Evolutionary conservation across 2,797 vertebrate genomes (phyloP), one percentile per base, ranked within the genome.

Genomic region (Pipistrellus kuhlii): DNA sequence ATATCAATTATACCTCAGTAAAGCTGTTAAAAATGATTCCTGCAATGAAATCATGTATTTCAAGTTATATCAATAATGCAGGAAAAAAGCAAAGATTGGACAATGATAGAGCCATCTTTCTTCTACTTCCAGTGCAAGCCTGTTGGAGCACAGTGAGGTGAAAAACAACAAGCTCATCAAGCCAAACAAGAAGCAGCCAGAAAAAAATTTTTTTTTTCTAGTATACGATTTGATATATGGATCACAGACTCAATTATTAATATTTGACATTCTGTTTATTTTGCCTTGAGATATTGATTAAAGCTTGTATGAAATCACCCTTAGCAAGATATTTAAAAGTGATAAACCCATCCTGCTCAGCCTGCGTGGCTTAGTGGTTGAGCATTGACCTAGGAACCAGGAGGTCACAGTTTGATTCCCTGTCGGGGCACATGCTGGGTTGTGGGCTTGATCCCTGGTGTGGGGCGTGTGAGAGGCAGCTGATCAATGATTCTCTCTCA

Each of bases 321-420:
- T 80, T 83, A 71, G n/a, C 20, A 94, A 85, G 76, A 72, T 94
- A 85, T 55, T 95, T 93, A n/a, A 85, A 90, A 91, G 41, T 1
- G 30, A 75, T 46, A 41, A 62, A 30, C 14, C 27, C 27, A 62
- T 62, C 59, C 27, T 62, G 27, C 59, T 30, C 59, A 14, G 59
- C 5, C 59, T 62, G 59, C 5, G 1, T 30, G 27, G 13, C 59
- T 62, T 12, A 30, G 59, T 30, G 27, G 59, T 62, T 62, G 59
- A 62, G 12, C 59, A 62, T 14, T 62, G 59, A 62, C 59, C 27
- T 30, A 30, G 14, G 59, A 62, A 14, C 5, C 27, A 62, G 27
- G 27, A 30, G 59, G 27, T 62, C 59, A 62, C 27, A 5, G 59
- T 62, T 30, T 30, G 59, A 62, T 62, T 62, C 12, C 57, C 13